Evolutionary conservation across 2,113 vertebrate species (phyloP), one percentile per base, ranked within the genome.

Genomic region (Seriola quinqueradiata): DNA sequence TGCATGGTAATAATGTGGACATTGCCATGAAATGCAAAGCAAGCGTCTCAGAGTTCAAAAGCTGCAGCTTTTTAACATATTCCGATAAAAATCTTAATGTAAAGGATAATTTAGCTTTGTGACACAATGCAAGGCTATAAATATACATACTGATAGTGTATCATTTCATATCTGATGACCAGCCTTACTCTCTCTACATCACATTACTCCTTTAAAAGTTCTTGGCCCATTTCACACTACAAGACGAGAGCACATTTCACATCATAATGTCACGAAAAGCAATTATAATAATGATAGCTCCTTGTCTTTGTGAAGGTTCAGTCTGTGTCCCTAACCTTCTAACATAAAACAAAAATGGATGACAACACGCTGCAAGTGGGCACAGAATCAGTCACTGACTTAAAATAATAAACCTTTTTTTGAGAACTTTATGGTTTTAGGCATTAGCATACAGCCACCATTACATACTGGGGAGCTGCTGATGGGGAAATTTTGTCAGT

Each of bases 1-100:
- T 91, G 90, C 85, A 36, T 76, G 75, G 87, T 77, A 89, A 89
- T 94, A 93, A 92, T 93, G 89, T 87, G 73, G 8, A 79, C 75
- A 58, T 65, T 23, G 84, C 70, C 67, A 67, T 77, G 72, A 85
- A 90, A 90, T 74, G 59, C 86, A 76, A 81, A 79, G 72, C 79
- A 66, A 65, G 28, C 57, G 44, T 68, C 34, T 66, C 67, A 11
- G 50, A 92, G 57, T 89, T 88, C 76, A 83, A 88, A 81, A 77
- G 61, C 69, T 11, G 3, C 17, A 67, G 34, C 75, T 42, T 82
- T 75, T 74, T 40, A 70, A 77, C 55, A 79, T 77, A 60, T 60
- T 67, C 36, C 36, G 80, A 85, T 82, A 67, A 38, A 63, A 79
- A 82, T 87, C 75, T 36, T 34, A 46, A 57, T 50, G 32, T 48